Evolutionary conservation across 2,888 invertebrate species (phyloP).

Genomic region (Scaptomyza tumidula): DNA sequence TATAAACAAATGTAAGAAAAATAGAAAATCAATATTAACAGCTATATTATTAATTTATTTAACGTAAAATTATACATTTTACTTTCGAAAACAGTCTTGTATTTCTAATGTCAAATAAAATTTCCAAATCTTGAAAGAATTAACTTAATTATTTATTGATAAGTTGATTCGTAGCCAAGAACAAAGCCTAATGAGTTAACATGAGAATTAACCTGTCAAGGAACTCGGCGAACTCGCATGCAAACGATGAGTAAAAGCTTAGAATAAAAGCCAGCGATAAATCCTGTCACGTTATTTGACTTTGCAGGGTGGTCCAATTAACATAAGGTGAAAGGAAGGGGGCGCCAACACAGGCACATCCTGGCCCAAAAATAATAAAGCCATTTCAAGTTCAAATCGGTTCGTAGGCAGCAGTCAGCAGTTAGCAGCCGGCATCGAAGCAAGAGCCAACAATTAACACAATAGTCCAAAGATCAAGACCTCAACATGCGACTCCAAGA

Average conservation of each 20-base stretch:
- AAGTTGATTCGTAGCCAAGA: not conserved
- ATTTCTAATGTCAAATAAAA: not conserved
- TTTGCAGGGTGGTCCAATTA: conserved; percentile 75
- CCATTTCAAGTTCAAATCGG: conserved; percentile 77
- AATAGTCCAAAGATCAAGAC: conserved; percentile 84
- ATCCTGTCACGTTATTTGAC: conserved; percentile 42
- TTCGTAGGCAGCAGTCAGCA: conserved; percentile 57
- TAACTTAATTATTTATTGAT: conserved; percentile 6
- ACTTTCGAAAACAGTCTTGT: not conserved
- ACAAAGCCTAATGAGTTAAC: conserved; percentile 53
- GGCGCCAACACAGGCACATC: conserved; percentile 53
- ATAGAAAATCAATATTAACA: no score
- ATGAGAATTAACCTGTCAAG: conserved; percentile 65
- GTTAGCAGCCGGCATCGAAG: conserved; percentile 5
- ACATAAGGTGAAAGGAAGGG: conserved; percentile 47
- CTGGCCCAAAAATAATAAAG: conserved; percentile 69
- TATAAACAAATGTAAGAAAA: no score
- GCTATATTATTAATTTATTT: no score
- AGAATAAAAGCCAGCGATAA: conserved; percentile 59
- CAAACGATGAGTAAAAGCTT: conserved; percentile 50
- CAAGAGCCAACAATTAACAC: conserved; percentile 82
- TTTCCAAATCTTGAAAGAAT: not conserved
- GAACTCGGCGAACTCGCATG: conserved; percentile 41
- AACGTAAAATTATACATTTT: no score
- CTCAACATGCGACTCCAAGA: conserved; percentile 56